Evolutionary conservation across 53 echinoderm and acorn worm genomes (phyloP).

Genomic region (Stichopus horrens): DNA sequence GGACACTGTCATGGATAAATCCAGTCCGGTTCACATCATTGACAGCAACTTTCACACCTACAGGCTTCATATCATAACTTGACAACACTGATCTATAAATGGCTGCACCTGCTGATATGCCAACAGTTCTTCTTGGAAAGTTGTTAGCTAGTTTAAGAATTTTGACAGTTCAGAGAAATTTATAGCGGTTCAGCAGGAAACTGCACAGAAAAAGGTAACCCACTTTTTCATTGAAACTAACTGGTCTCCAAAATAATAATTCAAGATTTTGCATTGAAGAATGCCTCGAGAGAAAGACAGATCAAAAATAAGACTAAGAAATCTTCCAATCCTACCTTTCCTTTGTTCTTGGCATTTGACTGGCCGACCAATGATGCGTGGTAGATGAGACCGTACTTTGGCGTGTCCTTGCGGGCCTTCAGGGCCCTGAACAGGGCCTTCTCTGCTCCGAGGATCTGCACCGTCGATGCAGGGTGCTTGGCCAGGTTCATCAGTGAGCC

Average conservation of each 20-base stretch:
- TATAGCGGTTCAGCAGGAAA: neutral
- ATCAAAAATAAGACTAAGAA: too few species aligned
- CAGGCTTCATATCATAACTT: too few species aligned
- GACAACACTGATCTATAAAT: too few species aligned
- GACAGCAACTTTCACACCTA: slow-evolving; percentile 21
- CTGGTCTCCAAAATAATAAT: neutral
- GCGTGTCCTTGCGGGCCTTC: slow-evolving; percentile 96
- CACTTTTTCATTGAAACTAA: neutral
- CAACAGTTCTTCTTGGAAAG: too few species aligned
- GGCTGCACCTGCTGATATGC: too few species aligned
- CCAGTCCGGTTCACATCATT: slow-evolving; percentile 48
- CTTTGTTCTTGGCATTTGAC: slow-evolving; percentile 87
- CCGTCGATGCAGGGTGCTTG: slow-evolving; percentile 97
- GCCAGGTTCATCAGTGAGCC: slow-evolving; percentile 98
- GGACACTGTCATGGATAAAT: slow-evolving; percentile 45
- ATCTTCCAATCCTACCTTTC: slow-evolving; percentile 62
- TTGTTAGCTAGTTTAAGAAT: too few species aligned
- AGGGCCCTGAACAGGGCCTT: slow-evolving; percentile 96
- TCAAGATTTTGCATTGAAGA: too few species aligned
- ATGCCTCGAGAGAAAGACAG: too few species aligned
- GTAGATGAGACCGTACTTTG: slow-evolving; percentile 97
- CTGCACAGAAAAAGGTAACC: neutral
- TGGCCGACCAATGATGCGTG: slow-evolving; percentile 96
- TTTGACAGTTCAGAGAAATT: too few species aligned
- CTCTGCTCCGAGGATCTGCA: slow-evolving; percentile 97